These are phyloP conservation scores for Calypte anna DNA, from an alignment of 2,113 vertebrate species.

Conservation along the genomic window DNA sequence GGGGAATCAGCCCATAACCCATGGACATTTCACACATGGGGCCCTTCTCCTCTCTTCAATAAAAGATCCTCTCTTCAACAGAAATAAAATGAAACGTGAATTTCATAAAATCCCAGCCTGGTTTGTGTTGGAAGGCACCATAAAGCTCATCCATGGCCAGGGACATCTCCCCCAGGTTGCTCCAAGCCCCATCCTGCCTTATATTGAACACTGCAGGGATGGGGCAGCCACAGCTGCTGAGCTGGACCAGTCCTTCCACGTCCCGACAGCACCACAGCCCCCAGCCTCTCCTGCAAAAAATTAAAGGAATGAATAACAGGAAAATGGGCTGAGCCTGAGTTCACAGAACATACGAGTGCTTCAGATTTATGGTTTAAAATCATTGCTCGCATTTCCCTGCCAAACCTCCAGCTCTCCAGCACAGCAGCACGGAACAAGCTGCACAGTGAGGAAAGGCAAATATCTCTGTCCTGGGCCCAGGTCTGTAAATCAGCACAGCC, in stretches of 20 bases:
- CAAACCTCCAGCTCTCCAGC: background rate
- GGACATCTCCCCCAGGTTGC: too few species aligned
- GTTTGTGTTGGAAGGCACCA: too few species aligned
- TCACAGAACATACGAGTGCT: background rate
- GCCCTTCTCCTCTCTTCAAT: too few species aligned
- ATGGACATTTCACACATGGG: too few species aligned
- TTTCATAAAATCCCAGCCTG: too few species aligned
- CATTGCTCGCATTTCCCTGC: background rate
- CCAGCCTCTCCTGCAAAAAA: background rate
- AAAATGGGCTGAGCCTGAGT: background rate
- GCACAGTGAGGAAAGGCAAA: background rate
- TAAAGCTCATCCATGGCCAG: too few species aligned
- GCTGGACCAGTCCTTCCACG: background rate
- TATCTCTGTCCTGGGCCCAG: rapidly evolving
- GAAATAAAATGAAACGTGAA: too few species aligned
- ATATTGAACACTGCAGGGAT: too few species aligned
- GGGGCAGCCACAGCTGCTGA: background rate
- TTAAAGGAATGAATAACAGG: background rate
- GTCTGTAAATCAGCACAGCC: rapidly evolving
- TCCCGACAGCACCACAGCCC: background rate
- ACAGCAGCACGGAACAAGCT: rapidly evolving
- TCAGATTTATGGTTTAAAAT: background rate
- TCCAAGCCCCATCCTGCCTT: too few species aligned
- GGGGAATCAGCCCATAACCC: too few species aligned
- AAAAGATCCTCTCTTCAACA: too few species aligned